Conservation (phyloP, 2,888 invertebrate species). For the Epistrophella euchroma region DNA sequence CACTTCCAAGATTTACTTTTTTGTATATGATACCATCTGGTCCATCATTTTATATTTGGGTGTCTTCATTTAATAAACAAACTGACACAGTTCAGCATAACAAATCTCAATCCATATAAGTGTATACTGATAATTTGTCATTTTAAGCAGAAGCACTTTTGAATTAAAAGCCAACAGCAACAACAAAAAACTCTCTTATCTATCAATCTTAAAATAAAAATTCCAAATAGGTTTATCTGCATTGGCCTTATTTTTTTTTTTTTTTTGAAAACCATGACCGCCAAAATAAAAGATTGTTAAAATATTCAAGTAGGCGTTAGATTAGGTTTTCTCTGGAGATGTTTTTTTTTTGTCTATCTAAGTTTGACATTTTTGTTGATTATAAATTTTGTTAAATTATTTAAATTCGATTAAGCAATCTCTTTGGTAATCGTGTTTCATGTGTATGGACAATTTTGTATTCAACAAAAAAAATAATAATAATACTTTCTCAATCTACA, state of each 20-base stretch:
- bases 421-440: slow-evolving; percentile 7
- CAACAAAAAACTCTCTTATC: slow-evolving; percentile 35
- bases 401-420: slow-evolving; percentile 49
- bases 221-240: slow-evolving; percentile 15
- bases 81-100: slow-evolving; percentile 5
- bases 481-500: slow-evolving; percentile 59
- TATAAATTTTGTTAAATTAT: slow-evolving; percentile 52
- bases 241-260: not conserved
- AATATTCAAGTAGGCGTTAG: slow-evolving; percentile 62
- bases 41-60: not conserved
- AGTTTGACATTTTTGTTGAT: slow-evolving; percentile 14
- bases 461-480: not conserved
- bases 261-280: slow-evolving; percentile 14
- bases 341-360: not conserved
- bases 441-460: slow-evolving; percentile 17
- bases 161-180: not conserved
- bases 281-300: slow-evolving; percentile 8
- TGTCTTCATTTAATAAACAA: slow-evolving; percentile 20
- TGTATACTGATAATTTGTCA: slow-evolving; percentile 33
- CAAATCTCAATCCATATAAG: slow-evolving; percentile 21
- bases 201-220: slow-evolving; percentile 51
- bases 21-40: slow-evolving; percentile 14
- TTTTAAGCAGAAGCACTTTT: slow-evolving; percentile 56
- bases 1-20: not conserved
- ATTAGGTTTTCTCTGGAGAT: not conserved